Conservation (phyloP, 1,140 invertebrate genomes). For the Parasteatoda tepidariorum region DNA sequence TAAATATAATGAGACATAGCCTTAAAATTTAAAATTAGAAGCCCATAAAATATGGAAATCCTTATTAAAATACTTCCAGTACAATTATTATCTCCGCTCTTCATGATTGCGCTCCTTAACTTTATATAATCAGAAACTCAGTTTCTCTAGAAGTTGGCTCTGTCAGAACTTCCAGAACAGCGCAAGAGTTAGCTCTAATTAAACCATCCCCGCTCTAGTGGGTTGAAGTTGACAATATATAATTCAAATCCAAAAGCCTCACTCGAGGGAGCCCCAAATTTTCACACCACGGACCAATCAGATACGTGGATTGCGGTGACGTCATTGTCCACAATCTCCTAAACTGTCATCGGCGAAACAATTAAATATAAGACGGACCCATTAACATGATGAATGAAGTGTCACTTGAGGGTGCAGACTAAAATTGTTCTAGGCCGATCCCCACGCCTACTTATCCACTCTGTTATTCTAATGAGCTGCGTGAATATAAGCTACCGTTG, state of each 20-base stretch:
- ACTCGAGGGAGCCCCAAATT: conserved; percentile 28
- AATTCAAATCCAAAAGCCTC: conserved; percentile 27
- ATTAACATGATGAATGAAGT: conserved; percentile 61
- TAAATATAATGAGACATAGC: too few relatives aligned
- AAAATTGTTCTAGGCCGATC: conserved; percentile 28
- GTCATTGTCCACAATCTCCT: conserved; percentile 52
- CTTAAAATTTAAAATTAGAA: too few relatives aligned
- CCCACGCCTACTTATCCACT: background rate
- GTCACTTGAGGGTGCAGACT: conserved; percentile 50
- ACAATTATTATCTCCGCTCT: too few relatives aligned
- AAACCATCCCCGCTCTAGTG: conserved; percentile 28
- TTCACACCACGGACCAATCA: conserved; percentile 35
- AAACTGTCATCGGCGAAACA: conserved; percentile 58
- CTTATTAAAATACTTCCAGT: too few relatives aligned
- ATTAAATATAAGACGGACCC: conserved; percentile 60
- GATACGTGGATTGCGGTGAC: conserved; percentile 34
- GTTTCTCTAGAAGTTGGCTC: too few relatives aligned
- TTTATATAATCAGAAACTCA: too few relatives aligned
- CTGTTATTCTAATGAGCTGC: conserved; percentile 52
- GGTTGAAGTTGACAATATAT: background rate
- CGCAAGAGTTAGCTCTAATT: conserved; percentile 15
- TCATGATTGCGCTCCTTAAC: too few relatives aligned
- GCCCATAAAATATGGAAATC: too few relatives aligned
- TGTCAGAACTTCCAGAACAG: too few relatives aligned
- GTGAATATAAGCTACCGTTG: background rate